Base-by-base conservation (phyloP, 2,113 vertebrate species). In the Burhinus oedicnemus region DNA sequence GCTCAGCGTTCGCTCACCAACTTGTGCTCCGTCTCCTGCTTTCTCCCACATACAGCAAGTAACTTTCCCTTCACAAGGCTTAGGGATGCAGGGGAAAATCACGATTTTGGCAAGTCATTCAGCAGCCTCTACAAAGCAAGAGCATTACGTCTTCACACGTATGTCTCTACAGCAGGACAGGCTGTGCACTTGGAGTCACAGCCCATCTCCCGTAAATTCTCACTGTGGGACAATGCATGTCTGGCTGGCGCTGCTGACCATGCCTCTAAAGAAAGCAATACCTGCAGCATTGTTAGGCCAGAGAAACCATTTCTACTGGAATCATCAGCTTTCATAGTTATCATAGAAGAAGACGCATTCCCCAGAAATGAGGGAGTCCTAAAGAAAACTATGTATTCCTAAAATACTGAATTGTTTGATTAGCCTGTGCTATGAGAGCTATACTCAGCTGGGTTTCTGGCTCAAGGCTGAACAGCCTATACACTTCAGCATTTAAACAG, bases 121-220 rank as follows among this genome's bases (percentile, higher is more conserved):
- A 34, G 38, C 20, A 40, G 3, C 9, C 2, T 49, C 32, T 15
- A 3, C 22, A 44, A 82, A 79, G 38, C 23, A 52, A 40, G 44
- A 22, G 5, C 1, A 0, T 8, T 16, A 3, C 8, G 12, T 13
- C 49, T 89, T 47, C 42, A 8, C 10, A 36, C 0, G 0, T 6
- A 17, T 4, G 7, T 8, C 19, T 58, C 76, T 49, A 27, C 1
- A 55, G 32, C 23, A 36, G 54, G 71, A 44, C 15, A 34, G 62
- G 22, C 26, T 64, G n/a, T 0, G 0, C 0, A 0, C 32, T 20
- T 26, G 12, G 65, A 65, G 62, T 7, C 52, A 55, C 26, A n/a
- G 62, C 0, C 4, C 0, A 6, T 45, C 5, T 65, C 45, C 21
- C 15, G 23, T 40, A 57, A 72, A 80, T 57, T 83, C 68, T 80